phyloP scores from a whole-genome alignment of 2,797 vertebrate species.

The Pristis pectinata region DNA sequence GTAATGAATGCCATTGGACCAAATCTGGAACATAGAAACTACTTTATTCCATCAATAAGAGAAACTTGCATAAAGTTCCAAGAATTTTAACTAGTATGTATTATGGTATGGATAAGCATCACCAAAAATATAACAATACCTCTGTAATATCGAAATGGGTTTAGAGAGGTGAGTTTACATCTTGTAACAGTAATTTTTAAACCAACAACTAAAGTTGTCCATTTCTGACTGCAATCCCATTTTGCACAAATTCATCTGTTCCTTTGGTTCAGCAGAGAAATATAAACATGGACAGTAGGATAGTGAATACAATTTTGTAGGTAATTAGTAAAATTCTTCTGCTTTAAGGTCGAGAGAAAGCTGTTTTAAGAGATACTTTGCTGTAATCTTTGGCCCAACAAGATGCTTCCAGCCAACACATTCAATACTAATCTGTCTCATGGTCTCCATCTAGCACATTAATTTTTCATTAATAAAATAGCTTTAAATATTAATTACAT shows the following conservation, averaged over 20 bases:
- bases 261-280: not conserved
- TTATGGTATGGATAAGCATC: not conserved
- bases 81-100: not conserved
- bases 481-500: slow-evolving; percentile 34
- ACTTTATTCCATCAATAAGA: not conserved
- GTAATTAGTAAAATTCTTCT: not conserved
- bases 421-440: not conserved
- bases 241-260: not conserved
- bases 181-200: not conserved
- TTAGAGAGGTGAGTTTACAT: not conserved
- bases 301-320: not conserved
- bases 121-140: not conserved
- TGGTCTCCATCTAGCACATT: slow-evolving; percentile 13
- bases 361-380: not conserved
- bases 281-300: not conserved
- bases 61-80: not conserved
- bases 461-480: slow-evolving; percentile 33
- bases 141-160: not conserved
- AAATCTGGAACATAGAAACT: not conserved
- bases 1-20: not conserved
- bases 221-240: not conserved
- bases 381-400: not conserved
- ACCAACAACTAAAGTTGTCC: not conserved
- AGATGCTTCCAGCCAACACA: not conserved
- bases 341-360: not conserved